Base-by-base conservation (phyloP, 2,888 invertebrate genomes). In the Ypsolopha scabrella region DNA sequence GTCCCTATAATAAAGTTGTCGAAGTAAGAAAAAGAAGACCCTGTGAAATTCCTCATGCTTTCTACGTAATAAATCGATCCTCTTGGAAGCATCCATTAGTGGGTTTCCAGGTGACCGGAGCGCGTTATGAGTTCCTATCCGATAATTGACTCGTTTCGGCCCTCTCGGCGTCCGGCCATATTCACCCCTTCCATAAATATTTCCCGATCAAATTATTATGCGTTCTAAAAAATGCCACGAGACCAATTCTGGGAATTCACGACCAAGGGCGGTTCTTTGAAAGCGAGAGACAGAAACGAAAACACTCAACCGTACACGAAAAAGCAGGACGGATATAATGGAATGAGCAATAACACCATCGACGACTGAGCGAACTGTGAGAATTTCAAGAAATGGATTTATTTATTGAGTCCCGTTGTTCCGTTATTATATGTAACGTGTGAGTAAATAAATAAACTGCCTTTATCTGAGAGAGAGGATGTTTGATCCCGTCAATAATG, bases 201-300 rank as follows among this genome's bases (percentile, higher is more conserved):
- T 86, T 82, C 82, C 85, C 82, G 78, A 86, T 85, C 81, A 82
- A 85, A 85, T 85, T 83, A 83, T 82, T 79, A 81, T 80, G 75
- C 77, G 72, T 69, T 69, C 73, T 75, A 82, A 86, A 85, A 85
- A 83, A 80, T 77, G 75, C 81, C 77, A 80, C 76, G 74, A 81
- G 78, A 69, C 69, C 75, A 62, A 73, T 85, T 85, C 85, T 73
- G 61, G 68, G 85, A 85, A 83, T 65, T 68, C 60, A 60, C 70
- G 62, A 66, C 71, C 72, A 67, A 74, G 80, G 80, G 82, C 81
- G 82, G 83, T 79, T 79, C 67, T 62, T 75, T 75, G 78, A 79
- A 83, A 80, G 80, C 69, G 61, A 52, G 38, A 54, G 75, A 77
- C 56, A 51, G 71, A 67, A 77, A 80, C 58, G 57, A 58, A 55